Evolutionary conservation across 2,797 vertebrate species (phyloP), one percentile per base, ranked within the genome.

Genomic region (Alfaro cultratus): DNA sequence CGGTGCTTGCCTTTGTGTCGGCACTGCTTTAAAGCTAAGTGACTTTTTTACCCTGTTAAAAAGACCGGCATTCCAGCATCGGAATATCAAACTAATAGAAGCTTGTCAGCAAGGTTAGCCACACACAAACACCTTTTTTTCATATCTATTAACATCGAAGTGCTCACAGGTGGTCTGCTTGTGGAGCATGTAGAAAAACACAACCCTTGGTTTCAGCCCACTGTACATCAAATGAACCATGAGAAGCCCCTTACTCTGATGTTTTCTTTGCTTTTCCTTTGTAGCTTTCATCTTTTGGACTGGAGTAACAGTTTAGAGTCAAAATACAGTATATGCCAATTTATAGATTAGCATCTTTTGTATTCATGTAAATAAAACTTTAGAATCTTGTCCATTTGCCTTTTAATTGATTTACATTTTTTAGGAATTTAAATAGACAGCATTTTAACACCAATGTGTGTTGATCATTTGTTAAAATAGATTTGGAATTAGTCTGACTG

Each of bases 71-170:
- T 88, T 92, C 80, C 86, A 84, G 87, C 81, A 75, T 79, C 78
- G 88, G 91, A 91, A 93, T 94, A 89, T 91, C 83, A 92, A 93
- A 93, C 91, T 92, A 89, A 92, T 91, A 85, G 87, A 85, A 75
- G 74, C 82, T 81, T 89, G 83, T 81, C 77, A 45, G 74, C 39
- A 74, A 83, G 80, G 82, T 90, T 87, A 85, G 78, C 71, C 79
- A 36, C 80, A 80, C 36, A 80, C 62, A 80, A 76, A 87, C 85
- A 89, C 86, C 79, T 70, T 70, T 41, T 86, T 85, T 96, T 96
- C 94, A 87, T 93, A 95, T 94, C 95, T 96, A 95, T 96, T 97
- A 96, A 97, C 96, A 97, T 96, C 75, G 88, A 90, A 94, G 93
- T 95, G 95, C 96, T 96, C 94, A 96, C 95, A 95, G 96, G 96